Percentiles rank a stretch among this genome's conserved stretches.
Evolutionary conservation across 1,140 invertebrate species (phyloP).

Genomic region (Drosophila truncata): DNA sequence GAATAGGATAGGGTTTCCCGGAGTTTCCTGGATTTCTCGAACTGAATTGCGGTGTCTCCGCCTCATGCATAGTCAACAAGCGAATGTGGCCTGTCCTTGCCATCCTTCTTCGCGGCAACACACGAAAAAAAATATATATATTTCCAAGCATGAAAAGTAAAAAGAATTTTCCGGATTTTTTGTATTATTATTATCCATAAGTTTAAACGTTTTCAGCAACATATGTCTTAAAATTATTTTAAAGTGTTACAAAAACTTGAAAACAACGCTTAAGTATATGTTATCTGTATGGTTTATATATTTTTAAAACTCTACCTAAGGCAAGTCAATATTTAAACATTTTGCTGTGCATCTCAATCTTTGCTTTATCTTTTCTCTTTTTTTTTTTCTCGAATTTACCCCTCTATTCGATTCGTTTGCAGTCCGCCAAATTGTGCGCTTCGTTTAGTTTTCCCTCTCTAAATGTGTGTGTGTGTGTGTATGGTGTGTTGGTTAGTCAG

Average conservation of each 20-base stretch:
- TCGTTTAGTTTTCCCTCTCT: constrained; percentile 59
- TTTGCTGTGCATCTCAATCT: not conserved
- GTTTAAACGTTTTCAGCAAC: not conserved
- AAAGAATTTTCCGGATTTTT: not conserved
- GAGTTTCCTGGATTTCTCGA: constrained; percentile 39
- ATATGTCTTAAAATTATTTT: not conserved
- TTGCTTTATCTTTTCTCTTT: too few species aligned
- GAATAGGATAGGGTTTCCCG: constrained; percentile 1
- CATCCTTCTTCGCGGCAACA: not conserved
- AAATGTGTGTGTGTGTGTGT: not conserved
- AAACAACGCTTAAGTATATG: not conserved
- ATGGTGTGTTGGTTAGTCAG: constrained; percentile 43
- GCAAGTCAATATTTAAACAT: not conserved
- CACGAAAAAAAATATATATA: not conserved
- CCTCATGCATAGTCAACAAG: constrained; percentile 74
- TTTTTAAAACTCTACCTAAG: not conserved
- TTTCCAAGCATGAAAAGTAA: not conserved
- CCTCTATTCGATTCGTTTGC: constrained; percentile 37
- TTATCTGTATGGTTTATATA: not conserved
- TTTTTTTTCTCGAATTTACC: constrained; percentile 5
- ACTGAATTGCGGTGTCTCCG: constrained; percentile 35
- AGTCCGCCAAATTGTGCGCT: constrained; percentile 57
- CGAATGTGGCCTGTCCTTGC: constrained; percentile 6
- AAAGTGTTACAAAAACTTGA: not conserved
- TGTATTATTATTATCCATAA: not conserved